These are phyloP conservation scores for Drosophila paucipuncta DNA, from an alignment of 2,888 invertebrate species.

Conservation along the genomic window DNA sequence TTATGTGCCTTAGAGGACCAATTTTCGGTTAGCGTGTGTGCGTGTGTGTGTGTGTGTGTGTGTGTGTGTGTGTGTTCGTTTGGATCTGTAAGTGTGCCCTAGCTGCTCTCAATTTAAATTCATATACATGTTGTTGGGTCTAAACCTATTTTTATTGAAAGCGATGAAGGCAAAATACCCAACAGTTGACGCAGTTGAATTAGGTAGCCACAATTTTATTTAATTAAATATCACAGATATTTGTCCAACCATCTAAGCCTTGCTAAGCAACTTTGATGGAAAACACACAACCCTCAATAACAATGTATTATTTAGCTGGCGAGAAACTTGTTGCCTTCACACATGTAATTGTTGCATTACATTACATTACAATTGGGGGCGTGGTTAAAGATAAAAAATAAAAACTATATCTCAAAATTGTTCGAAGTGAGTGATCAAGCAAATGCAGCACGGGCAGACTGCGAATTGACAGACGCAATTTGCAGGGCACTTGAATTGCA, in stretches of 20 bases:
- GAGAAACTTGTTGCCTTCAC: not conserved
- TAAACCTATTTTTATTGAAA: constrained; percentile 47
- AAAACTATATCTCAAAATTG: not conserved
- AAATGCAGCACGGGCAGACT: constrained; percentile 3
- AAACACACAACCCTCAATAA: not conserved
- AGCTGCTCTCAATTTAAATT: constrained; percentile 57
- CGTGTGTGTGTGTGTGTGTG: not conserved
- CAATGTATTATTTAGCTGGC: not conserved
- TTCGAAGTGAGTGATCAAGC: constrained; percentile 14
- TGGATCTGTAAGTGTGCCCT: constrained; percentile 9
- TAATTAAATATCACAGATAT: constrained; percentile 25
- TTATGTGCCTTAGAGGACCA: constrained; percentile 75
- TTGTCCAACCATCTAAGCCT: not conserved
- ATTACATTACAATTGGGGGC: not conserved
- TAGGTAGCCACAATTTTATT: constrained; percentile 10
- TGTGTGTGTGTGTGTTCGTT: not conserved
- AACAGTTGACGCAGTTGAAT: not conserved
- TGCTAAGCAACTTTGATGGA: not conserved
- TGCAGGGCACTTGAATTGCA: constrained; percentile 43
- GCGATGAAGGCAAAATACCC: constrained; percentile 3
- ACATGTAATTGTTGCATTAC: not conserved
- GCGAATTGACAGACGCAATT: constrained; percentile 34
- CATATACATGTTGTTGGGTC: constrained; percentile 34
- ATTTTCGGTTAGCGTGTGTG: constrained; percentile 51
- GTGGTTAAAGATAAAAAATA: too few relatives aligned